Evolutionary conservation across 2,888 invertebrate species (phyloP).

Genomic region (Exephanes ischioxanthus): DNA sequence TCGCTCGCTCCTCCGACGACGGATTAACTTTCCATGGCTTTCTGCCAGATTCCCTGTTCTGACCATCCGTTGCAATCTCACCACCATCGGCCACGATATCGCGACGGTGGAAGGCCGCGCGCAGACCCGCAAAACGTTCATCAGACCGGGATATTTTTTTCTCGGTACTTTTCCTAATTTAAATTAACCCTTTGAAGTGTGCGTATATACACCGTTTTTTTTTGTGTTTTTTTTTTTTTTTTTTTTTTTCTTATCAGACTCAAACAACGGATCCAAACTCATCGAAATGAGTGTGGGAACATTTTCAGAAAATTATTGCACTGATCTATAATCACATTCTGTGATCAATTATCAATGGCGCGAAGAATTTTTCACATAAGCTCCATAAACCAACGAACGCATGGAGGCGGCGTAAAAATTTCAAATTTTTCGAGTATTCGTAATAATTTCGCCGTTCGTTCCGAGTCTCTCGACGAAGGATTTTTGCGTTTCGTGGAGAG

Average conservation of each 20-base stretch:
- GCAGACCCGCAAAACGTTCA: not conserved
- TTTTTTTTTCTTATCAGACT: not conserved
- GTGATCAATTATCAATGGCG: too few species aligned
- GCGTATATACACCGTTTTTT: not conserved
- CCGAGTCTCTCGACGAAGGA: not conserved
- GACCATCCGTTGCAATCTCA: conserved; percentile 75
- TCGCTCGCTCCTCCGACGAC: conserved; percentile 68
- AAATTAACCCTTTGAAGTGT: not conserved
- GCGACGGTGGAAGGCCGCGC: not conserved
- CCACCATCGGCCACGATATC: conserved; percentile 65
- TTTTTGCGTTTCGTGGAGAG: not conserved
- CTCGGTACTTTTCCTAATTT: not conserved
- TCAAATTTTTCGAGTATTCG: too few species aligned
- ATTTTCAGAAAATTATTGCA: not conserved
- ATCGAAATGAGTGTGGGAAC: not conserved
- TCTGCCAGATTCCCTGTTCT: conserved; percentile 67
- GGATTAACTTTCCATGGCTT: conserved; percentile 77
- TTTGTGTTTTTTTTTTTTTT: not conserved
- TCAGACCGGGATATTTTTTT: conserved; percentile 1
- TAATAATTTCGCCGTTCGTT: too few species aligned
- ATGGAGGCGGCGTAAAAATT: too few species aligned
- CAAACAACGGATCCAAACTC: too few species aligned
- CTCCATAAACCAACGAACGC: too few species aligned
- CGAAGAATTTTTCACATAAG: too few species aligned
- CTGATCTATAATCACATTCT: not conserved